These are phyloP conservation scores for Mythimna pallens DNA, from an alignment of 2,888 invertebrate species.

Conservation along the genomic window DNA sequence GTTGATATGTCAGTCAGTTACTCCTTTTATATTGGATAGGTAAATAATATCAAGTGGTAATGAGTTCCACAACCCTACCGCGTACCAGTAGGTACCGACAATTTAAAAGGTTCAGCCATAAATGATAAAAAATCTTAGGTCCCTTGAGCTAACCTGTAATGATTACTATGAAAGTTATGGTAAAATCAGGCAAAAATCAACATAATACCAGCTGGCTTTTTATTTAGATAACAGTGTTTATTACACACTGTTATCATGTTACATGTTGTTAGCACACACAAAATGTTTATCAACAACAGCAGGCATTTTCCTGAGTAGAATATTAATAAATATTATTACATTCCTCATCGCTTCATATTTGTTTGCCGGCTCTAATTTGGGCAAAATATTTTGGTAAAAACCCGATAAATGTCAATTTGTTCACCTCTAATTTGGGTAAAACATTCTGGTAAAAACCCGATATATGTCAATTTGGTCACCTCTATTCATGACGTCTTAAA, in stretches of 20 bases:
- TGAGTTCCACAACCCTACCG: too few species aligned
- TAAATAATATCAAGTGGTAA: too few species aligned
- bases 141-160: background rate
- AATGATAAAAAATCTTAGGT: too few species aligned
- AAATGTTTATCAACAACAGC: constrained; percentile 15
- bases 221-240: background rate
- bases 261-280: background rate
- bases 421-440: too few species aligned
- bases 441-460: background rate
- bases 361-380: constrained; percentile 16
- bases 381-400: background rate
- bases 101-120: too few species aligned
- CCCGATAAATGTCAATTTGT: too few species aligned
- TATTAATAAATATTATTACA: constrained; percentile 5
- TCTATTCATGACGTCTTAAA: too few species aligned
- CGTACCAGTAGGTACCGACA: too few species aligned
- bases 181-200: background rate
- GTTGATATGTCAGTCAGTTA: too few species aligned
- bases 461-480: too few species aligned
- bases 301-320: constrained; percentile 6
- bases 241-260: too few species aligned
- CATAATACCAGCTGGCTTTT: background rate
- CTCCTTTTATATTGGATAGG: too few species aligned
- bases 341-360: constrained; percentile 4
- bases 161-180: background rate